phyloP scores from a whole-genome alignment of 35 echinoderm and acorn worm genomes.

The Ptychodera flava region DNA sequence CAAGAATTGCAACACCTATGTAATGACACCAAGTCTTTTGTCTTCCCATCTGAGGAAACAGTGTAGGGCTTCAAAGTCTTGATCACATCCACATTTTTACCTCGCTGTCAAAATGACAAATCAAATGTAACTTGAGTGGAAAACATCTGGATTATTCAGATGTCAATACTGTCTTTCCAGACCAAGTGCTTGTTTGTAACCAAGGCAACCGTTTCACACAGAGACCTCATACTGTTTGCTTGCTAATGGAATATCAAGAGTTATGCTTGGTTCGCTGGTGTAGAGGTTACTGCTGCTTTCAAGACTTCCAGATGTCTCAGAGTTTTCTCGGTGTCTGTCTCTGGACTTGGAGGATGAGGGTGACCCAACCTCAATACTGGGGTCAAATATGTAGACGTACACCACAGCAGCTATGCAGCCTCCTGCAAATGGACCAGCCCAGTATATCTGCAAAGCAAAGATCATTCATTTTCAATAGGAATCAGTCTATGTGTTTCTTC shows the following conservation, averaged over 20 bases:
- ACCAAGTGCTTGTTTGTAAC: too few species aligned
- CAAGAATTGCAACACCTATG: too few species aligned
- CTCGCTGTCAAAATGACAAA: too few species aligned
- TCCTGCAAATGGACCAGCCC: constrained; percentile 75
- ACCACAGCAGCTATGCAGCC: constrained; percentile 52
- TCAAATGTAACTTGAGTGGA: too few species aligned
- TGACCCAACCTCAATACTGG: background rate
- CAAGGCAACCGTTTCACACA: background rate
- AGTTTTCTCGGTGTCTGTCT: background rate
- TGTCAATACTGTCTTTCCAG: too few species aligned
- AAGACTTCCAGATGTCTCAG: background rate
- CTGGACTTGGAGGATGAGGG: background rate
- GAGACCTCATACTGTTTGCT: background rate
- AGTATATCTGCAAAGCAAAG: constrained; percentile 52
- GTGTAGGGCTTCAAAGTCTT: too few species aligned
- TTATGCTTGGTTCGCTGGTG: background rate
- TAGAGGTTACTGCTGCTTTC: background rate
- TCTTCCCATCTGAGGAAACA: too few species aligned
- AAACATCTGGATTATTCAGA: too few species aligned
- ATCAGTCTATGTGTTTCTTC: too few species aligned
- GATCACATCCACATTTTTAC: too few species aligned
- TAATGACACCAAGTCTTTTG: too few species aligned
- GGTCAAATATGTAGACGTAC: constrained; percentile 32
- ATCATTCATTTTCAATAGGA: too few species aligned
- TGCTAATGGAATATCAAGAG: background rate